Evolutionary conservation across 2,113 vertebrate genomes (phyloP), one percentile per base, ranked within the genome.

Genomic region (Xenopus borealis): DNA sequence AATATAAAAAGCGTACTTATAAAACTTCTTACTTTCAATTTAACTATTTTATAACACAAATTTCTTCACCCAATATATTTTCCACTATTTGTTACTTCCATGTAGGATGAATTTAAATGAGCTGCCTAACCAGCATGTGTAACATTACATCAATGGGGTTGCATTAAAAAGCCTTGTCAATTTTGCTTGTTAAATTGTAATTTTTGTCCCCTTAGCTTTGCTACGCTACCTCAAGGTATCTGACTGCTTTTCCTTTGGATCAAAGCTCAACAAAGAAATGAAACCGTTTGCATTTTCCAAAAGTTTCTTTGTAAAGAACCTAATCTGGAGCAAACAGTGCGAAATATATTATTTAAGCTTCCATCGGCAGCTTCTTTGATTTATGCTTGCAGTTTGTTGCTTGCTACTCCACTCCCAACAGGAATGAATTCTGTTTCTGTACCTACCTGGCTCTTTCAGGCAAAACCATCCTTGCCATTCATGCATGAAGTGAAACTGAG

Each of bases 401-500:
- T 75, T 20, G 23, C 23, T 55, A 63, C 69, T 55, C 27, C 30
- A 58, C 47, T 70, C 66, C 67, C 74, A 63, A 76, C 74, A 69
- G 59, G 33, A 64, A n/a, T 70, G 66, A 55, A 64, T 70, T 57
- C 40, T 55, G 30, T 46, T 63, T 67, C 30, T 3, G 23, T 44
- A 63, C 69, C 19, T 55, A 4, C n/a, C 67, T n/a, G 20, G n/a
- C 27, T 40, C 67, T 76, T 59, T 40, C 30, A 18, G 50, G 74
- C 69, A 64, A 69, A 64, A 57, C 27, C 50, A 64, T 57, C 46
- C 62, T 53, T 64, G 27, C 50, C 7, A 40, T 70, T 64, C 66
- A 63, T 70, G 66, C 61, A 55, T 50, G 13, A 57, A 69, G 62
- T 57, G 62, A 76, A 76, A 76, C 59, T 64, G 61, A 69, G 66